Evolutionary conservation across 2,113 vertebrate species (phyloP).

Genomic region (Hypomesus transpacificus): DNA sequence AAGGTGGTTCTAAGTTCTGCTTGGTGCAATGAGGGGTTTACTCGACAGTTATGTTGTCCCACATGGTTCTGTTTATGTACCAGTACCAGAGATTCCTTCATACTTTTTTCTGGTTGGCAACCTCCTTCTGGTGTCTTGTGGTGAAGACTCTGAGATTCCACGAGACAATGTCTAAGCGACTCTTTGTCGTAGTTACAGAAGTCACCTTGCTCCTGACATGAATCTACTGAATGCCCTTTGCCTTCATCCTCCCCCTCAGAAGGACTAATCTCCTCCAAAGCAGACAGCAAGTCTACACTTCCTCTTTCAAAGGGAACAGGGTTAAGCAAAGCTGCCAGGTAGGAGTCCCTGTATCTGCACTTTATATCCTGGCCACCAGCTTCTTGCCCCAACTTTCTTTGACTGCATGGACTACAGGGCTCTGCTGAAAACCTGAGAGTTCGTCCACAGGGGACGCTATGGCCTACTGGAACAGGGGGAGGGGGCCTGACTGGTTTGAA

Average conservation of each 20-base stretch:
- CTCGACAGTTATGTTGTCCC: conserved; percentile 41
- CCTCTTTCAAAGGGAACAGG: conserved; percentile 69
- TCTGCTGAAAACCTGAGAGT: conserved; percentile 51
- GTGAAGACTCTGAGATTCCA: conserved; percentile 8
- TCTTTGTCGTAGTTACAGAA: conserved; percentile 47
- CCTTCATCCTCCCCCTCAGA: conserved; percentile 32
- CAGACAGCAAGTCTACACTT: conserved; percentile 57
- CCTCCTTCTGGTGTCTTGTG: conserved; percentile 7
- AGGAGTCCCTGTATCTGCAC: conserved; percentile 76
- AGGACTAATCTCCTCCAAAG: conserved; percentile 66
- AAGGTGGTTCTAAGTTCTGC: conserved; percentile 8
- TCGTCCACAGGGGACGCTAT: conserved; percentile 33
- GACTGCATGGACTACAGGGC: conserved; percentile 56
- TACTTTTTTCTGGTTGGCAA: conserved; percentile 34
- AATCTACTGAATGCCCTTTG: conserved; percentile 23
- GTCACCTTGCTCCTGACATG: conserved; percentile 34
- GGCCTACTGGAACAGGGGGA: conserved; percentile 48
- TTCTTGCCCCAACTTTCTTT: conserved; percentile 62
- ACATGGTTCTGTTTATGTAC: conserved; percentile 45
- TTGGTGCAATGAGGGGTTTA: conserved; percentile 41
- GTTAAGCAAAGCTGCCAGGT: conserved; percentile 73
- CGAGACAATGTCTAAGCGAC: conserved; percentile 25
- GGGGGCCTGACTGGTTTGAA: conserved; percentile 64
- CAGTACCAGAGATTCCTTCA: conserved; percentile 39
- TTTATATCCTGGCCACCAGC: conserved; percentile 52